These are phyloP conservation scores for Nasonia oneida DNA, from an alignment of 2,888 invertebrate genomes.

Conservation along the genomic window DNA sequence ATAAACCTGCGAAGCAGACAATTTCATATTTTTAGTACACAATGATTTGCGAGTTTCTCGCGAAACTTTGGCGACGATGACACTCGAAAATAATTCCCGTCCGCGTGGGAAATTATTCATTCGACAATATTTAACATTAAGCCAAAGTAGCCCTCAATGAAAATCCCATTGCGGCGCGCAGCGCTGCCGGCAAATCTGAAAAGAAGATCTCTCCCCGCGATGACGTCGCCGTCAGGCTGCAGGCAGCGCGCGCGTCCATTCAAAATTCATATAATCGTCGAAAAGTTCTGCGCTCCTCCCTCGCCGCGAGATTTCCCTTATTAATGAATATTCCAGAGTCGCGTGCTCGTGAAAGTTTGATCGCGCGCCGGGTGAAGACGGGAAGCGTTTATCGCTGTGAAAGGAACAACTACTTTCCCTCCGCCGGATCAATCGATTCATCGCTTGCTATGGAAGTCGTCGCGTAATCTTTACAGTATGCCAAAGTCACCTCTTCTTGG, in stretches of 20 bases:
- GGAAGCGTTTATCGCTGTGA: neutral
- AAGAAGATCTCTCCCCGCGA: conserved; percentile 27
- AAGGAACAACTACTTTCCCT: neutral
- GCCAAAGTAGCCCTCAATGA: conserved; percentile 1
- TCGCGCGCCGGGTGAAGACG: neutral
- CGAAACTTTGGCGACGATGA: neutral
- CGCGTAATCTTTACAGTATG: neutral
- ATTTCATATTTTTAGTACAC: neutral
- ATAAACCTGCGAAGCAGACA: conserved; percentile 1
- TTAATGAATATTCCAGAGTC: conserved; percentile 47
- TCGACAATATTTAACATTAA: conserved; percentile 41
- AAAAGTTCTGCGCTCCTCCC: conserved; percentile 22
- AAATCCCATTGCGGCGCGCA: conserved; percentile 16
- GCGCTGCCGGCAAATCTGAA: conserved; percentile 39
- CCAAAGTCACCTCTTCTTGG: neutral
- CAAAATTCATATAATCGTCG: conserved; percentile 52
- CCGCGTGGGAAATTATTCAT: conserved; percentile 23
- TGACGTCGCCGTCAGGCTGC: neutral
- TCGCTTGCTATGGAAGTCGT: neutral
- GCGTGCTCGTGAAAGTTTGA: conserved; percentile 26
- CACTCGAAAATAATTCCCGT: neutral
- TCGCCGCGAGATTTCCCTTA: conserved; percentile 17
- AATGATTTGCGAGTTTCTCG: neutral
- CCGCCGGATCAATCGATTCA: neutral
- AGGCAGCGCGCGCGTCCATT: conserved; percentile 19